Evolutionary conservation across 2,888 invertebrate genomes (phyloP), one percentile per base, ranked within the genome.

Genomic region (Rhodophaea formosa): DNA sequence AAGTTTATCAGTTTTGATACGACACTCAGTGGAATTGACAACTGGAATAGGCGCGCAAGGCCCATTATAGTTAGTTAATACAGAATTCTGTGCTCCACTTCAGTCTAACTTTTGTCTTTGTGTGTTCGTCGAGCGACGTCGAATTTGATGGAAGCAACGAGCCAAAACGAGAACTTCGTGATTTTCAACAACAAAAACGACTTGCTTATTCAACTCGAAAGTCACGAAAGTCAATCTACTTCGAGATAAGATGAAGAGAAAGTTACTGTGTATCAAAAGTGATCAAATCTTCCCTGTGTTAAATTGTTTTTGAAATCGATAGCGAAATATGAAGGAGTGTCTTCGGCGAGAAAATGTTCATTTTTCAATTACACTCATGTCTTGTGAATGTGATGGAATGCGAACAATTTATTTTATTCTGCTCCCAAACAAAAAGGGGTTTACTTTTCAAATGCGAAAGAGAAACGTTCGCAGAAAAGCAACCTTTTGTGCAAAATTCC

Each of bases 381-480:
- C 70, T 58, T 53, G 60, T 60, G 55, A 63, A 64, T 65, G 75
- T 74, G 74, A 76, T 70, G 72, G 72, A 75, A 79, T 69, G 75
- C 66, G 67, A 74, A 75, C 78, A 72, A 82, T 82, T 79, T 79
- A 77, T 82, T 80, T 80, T 73, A 77, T 69, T 79, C 75, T 72
- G 63, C 64, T 69, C 64, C 62, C 62, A 64, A 74, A 73, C 75
- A 73, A 76, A 75, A 79, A 79, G 71, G 67, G 78, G 72, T 74
- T 72, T 67, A 59, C 67, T 68, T 64, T 63, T 57, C 63, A 66
- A 70, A 70, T 63, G 61, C 61, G 57, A 64, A 63, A 59, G 60
- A 66, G 68, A 66, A 71, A 70, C 65, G 35, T 35, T 12, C 63
- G 65, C 62, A 62, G 67, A 72, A 70, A 35, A 69, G 57, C 52